A percentile compares a stretch with the other conserved stretches of the same genome.
Conservation (phyloP, 1,140 invertebrate species). For the Drosophila kanapiae region DNA sequence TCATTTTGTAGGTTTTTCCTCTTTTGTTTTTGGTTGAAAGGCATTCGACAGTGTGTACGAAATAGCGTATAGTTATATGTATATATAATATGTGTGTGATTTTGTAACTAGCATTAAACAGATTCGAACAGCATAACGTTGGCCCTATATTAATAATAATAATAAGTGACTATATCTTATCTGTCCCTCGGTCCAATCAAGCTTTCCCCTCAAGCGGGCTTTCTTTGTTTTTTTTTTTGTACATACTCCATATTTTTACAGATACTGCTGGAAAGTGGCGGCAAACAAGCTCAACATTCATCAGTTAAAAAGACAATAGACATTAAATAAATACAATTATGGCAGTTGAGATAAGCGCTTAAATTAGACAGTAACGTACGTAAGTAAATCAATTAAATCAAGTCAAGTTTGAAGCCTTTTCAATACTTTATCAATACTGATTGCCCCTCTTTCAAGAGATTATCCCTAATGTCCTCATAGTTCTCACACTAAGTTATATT, state of each 20-base stretch:
- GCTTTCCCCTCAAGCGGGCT: constrained; percentile 6
- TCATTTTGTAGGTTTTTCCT: constrained; percentile 29
- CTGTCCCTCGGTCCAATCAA: constrained; percentile 15
- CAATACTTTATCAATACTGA: constrained; percentile 65
- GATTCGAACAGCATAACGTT: constrained; percentile 66
- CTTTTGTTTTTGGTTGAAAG: constrained; percentile 48
- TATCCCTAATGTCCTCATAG: constrained; percentile 28
- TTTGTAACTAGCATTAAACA: constrained; percentile 67
- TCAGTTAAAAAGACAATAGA: constrained; percentile 27
- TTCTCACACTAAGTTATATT: constrained; percentile 36
- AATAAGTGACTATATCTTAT: constrained; percentile 19
- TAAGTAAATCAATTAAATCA: constrained; percentile 23
- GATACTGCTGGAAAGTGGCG: constrained; percentile 35
- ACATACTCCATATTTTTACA: constrained; percentile 54
- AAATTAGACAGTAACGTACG: constrained; percentile 50
- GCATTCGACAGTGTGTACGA: constrained; percentile 73
- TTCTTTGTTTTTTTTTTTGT: constrained; percentile 25
- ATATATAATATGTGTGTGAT: constrained; percentile 35
- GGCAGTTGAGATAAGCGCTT: constrained; percentile 77
- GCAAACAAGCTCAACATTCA: constrained; percentile 57
- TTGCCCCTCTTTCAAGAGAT: constrained; percentile 23
- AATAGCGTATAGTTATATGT: constrained; percentile 49
- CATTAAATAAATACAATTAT: constrained; percentile 68
- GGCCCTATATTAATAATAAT: constrained; percentile 28
- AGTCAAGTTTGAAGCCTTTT: constrained; percentile 17